Evolutionary conservation across 2,113 vertebrate species (phyloP).

Genomic region (Lipophrys pholis): DNA sequence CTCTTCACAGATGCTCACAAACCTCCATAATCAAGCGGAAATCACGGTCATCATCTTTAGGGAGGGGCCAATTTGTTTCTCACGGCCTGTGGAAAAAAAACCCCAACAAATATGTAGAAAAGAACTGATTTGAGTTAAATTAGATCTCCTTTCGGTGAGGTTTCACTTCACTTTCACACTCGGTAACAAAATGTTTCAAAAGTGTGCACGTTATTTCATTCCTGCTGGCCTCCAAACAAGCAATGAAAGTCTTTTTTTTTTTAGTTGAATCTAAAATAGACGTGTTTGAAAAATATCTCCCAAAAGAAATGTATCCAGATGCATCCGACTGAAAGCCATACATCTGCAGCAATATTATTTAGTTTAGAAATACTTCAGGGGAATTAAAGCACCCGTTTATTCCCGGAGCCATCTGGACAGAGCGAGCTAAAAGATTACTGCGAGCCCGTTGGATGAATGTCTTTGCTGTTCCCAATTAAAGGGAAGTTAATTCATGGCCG

Average conservation of each 20-base stretch:
- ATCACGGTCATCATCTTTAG: no score
- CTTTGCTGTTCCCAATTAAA: background rate
- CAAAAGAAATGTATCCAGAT: background rate
- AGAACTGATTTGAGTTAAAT: background rate
- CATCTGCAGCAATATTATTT: background rate
- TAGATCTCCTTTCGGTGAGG: background rate
- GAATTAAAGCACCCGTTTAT: background rate
- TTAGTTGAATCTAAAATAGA: background rate
- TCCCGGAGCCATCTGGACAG: background rate
- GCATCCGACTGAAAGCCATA: background rate
- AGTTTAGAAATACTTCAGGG: background rate
- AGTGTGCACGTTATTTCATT: background rate
- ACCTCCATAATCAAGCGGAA: no score
- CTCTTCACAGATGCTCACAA: no score
- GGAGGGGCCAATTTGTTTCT: no score
- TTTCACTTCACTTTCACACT: background rate
- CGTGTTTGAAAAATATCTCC: background rate
- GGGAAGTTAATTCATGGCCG: background rate
- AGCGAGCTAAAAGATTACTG: background rate
- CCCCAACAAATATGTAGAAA: background rate
- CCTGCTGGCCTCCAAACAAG: background rate
- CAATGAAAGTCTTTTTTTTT: background rate
- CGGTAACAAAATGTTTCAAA: background rate
- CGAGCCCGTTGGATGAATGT: background rate
- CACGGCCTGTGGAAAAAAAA: background rate